phyloP scores from a whole-genome alignment of 2,888 invertebrate genomes.

The Lasioglossum pauxillum region DNA sequence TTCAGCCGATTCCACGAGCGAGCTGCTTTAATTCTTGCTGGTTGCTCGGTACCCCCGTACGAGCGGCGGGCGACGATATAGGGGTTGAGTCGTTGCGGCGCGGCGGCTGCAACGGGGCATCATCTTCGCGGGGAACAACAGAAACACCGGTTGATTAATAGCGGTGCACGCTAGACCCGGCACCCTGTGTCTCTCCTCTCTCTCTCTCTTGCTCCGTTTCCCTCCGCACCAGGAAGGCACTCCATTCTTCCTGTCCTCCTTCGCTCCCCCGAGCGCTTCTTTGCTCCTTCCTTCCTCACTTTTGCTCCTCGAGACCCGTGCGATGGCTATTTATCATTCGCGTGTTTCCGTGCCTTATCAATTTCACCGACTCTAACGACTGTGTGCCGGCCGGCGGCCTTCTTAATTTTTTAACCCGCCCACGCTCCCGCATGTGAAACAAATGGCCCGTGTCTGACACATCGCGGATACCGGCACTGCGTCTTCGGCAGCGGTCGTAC shows the following conservation, averaged over 20 bases:
- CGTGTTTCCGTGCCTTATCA: slow-evolving; percentile 73
- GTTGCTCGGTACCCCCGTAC: neutral
- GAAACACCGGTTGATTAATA: slow-evolving; percentile 76
- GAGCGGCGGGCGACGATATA: slow-evolving; percentile 18
- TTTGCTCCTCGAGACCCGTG: slow-evolving; percentile 48
- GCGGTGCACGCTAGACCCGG: slow-evolving; percentile 48
- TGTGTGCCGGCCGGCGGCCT: slow-evolving; percentile 62
- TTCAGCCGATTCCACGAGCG: slow-evolving; percentile 51
- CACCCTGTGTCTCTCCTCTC: slow-evolving; percentile 19
- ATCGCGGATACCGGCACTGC: slow-evolving; percentile 31
- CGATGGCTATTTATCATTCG: slow-evolving; percentile 74
- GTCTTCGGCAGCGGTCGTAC: neutral
- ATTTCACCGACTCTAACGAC: slow-evolving; percentile 74
- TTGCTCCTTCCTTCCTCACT: slow-evolving; percentile 49
- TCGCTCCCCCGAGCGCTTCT: slow-evolving; percentile 12
- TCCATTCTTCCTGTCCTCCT: slow-evolving; percentile 38
- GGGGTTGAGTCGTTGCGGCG: neutral
- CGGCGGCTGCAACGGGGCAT: slow-evolving; percentile 50
- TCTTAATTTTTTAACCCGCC: slow-evolving; percentile 69
- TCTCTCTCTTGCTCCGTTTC: neutral
- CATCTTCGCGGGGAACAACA: slow-evolving; percentile 70
- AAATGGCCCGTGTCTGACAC: slow-evolving; percentile 55
- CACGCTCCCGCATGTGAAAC: slow-evolving; percentile 33
- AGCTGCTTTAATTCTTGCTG: slow-evolving; percentile 64
- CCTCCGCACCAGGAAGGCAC: slow-evolving; percentile 13